These are phyloP conservation scores for Volucella inanis DNA, from an alignment of 2,888 invertebrate genomes.

Conservation along the genomic window DNA sequence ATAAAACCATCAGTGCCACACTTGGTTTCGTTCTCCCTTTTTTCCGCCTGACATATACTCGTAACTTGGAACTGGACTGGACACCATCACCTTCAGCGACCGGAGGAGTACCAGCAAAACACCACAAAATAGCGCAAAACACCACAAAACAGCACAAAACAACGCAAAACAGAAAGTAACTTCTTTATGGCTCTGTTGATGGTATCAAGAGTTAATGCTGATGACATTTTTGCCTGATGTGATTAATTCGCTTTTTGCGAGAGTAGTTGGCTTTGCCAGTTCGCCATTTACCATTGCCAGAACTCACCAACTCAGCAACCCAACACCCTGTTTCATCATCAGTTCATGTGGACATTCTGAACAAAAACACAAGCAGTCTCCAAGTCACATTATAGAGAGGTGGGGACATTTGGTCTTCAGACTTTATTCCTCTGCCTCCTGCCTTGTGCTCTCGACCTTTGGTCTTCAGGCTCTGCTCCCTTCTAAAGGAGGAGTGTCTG, in stretches of 20 bases:
- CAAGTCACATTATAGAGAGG: too few species aligned
- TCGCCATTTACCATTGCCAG: conserved; percentile 18
- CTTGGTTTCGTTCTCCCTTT: conserved; percentile 45
- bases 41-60: conserved; percentile 42
- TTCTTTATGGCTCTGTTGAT: conserved; percentile 74
- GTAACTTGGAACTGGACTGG: conserved; percentile 37
- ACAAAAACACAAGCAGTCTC: background rate
- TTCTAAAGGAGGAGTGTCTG: conserved; percentile 32
- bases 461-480: conserved; percentile 19
- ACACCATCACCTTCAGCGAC: conserved; percentile 42
- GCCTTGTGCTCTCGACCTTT: background rate
- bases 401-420: too few species aligned
- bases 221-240: conserved; percentile 75
- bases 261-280: conserved; percentile 67
- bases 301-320: conserved; percentile 3
- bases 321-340: background rate
- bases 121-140: conserved; percentile 27
- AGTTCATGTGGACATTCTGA: conserved; percentile 28
- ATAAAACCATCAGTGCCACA: conserved; percentile 69
- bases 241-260: conserved; percentile 73
- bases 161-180: conserved; percentile 58
- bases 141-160: too few species aligned
- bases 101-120: conserved; percentile 21
- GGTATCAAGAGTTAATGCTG: conserved; percentile 75
- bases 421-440: too few species aligned